Percentiles rank a stretch among this genome's conserved stretches.
Conservation (phyloP, 2,113 vertebrate species). For the Bucco capensis region DNA sequence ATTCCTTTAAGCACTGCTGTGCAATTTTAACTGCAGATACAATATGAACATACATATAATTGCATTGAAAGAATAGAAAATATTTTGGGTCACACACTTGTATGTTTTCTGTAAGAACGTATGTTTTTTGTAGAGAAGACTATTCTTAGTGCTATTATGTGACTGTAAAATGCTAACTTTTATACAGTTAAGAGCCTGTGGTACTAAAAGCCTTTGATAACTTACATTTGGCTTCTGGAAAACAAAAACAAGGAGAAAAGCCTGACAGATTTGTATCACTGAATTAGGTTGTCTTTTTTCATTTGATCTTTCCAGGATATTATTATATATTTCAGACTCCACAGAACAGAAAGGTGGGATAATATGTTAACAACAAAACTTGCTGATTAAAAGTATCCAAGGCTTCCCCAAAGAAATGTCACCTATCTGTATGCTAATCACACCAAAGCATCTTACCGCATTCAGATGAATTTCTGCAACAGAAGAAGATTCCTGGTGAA, state of each 20-base stretch:
- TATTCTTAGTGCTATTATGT: not conserved
- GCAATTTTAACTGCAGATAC: not conserved
- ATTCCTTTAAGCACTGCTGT: not conserved
- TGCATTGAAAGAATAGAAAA: not conserved
- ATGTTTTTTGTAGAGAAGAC: not conserved
- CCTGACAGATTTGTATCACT: not conserved
- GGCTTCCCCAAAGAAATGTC: not conserved
- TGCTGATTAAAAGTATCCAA: not conserved
- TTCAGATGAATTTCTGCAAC: not conserved
- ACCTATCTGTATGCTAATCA: not conserved
- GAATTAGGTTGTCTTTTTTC: not conserved
- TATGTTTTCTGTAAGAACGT: not conserved
- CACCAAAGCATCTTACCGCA: not conserved
- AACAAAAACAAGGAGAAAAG: not conserved
- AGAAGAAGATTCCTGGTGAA: not conserved
- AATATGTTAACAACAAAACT: not conserved
- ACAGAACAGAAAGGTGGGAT: not conserved
- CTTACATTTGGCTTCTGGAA: not conserved
- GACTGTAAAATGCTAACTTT: not conserved
- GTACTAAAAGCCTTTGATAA: not conserved
- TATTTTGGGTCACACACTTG: not conserved
- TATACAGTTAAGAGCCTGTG: not conserved
- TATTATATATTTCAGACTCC: not conserved
- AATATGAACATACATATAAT: not conserved
- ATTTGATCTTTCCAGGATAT: not conserved